Conservation (phyloP, 2,113 vertebrate species). For the Beaufortia kweichowensis region DNA sequence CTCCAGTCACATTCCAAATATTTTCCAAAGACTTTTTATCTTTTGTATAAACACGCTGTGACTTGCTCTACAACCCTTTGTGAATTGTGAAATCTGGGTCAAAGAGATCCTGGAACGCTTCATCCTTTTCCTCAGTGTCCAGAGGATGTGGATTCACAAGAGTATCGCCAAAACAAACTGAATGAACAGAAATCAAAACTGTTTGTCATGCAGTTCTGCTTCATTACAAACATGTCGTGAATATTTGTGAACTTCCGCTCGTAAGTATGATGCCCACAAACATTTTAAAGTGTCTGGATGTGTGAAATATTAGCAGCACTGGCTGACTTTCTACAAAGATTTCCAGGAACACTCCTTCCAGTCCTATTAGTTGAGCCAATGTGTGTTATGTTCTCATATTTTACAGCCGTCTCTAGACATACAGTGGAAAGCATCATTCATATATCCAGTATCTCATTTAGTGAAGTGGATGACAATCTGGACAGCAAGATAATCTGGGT, state of each 20-base stretch:
- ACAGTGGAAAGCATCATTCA: neutral
- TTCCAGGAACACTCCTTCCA: too few relatives aligned
- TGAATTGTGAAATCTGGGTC: conserved; percentile 32
- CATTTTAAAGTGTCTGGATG: too few relatives aligned
- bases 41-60: conserved; percentile 9
- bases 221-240: neutral
- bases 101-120: conserved; percentile 41
- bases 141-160: conserved; percentile 49
- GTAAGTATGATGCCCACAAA: neutral
- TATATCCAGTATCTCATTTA: neutral
- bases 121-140: conserved; percentile 36
- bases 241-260: neutral
- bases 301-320: too few relatives aligned
- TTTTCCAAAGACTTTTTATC: conserved; percentile 14
- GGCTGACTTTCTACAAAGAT: too few relatives aligned
- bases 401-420: neutral
- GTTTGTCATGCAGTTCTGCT: conserved; percentile 14
- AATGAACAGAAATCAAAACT: conserved; percentile 19
- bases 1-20: conserved; percentile 17
- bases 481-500: neutral
- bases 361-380: too few relatives aligned
- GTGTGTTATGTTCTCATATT: too few relatives aligned
- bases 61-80: conserved; percentile 23
- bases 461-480: neutral
- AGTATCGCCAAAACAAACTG: conserved; percentile 46